Conservation (phyloP, 2,113 vertebrate genomes). For the Sigmodon hispidus region DNA sequence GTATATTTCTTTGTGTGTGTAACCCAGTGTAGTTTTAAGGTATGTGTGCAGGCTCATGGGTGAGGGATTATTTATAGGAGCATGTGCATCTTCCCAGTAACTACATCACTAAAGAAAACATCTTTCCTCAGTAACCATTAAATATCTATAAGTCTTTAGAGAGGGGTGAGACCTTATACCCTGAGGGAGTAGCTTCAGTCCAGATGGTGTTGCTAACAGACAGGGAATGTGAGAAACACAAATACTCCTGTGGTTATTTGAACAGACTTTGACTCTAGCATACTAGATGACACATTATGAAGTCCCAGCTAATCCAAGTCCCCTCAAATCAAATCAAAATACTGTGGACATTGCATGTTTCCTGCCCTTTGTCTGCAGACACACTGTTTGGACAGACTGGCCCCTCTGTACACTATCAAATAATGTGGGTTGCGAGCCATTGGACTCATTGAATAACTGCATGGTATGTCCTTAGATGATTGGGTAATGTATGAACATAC, state of each 20-base stretch:
- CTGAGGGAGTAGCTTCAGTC: no score
- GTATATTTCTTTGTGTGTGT: not conserved
- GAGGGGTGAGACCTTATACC: not conserved
- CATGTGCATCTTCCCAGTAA: not conserved
- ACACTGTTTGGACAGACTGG: not conserved
- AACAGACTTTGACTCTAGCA: not conserved
- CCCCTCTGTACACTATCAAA: not conserved
- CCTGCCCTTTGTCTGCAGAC: not conserved
- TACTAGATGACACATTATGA: not conserved
- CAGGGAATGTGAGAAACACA: no score
- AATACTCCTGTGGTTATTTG: not conserved
- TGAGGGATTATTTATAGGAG: not conserved
- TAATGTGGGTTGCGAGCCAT: not conserved
- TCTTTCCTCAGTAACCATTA: not conserved
- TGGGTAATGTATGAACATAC: not conserved
- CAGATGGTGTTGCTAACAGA: no score
- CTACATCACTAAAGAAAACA: not conserved
- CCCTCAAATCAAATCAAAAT: not conserved
- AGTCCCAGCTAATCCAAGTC: not conserved
- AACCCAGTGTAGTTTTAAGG: not conserved
- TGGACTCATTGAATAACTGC: not conserved
- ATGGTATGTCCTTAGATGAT: not conserved
- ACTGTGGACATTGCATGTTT: not conserved
- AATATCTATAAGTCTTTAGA: not conserved
- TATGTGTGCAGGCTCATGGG: not conserved